phyloP scores from a whole-genome alignment of 2,797 vertebrate genomes.

The Psittacula echo region DNA sequence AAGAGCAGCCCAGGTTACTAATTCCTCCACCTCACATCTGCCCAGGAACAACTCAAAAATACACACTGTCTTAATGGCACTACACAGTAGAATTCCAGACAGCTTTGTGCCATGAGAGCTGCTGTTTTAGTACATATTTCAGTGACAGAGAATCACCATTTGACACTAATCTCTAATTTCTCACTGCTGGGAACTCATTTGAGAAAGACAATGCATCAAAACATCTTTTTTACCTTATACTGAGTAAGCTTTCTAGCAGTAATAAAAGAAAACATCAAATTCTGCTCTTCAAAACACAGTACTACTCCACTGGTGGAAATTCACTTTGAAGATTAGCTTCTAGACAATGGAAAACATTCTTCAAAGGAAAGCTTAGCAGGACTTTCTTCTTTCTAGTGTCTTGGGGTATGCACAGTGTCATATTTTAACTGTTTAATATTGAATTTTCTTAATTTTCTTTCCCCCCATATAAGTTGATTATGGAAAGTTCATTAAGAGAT shows the following conservation, averaged over 20 bases:
- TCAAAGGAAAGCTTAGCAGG: neutral
- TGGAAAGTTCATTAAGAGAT: constrained; percentile 39
- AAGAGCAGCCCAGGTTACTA: neutral
- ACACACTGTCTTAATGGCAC: neutral
- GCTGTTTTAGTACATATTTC: neutral
- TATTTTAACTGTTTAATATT: constrained; percentile 14
- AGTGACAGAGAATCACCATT: neutral
- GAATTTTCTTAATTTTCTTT: constrained; percentile 1
- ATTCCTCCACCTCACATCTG: neutral
- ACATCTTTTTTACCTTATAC: neutral
- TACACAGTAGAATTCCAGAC: neutral
- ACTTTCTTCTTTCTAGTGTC: neutral
- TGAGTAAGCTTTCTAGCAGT: neutral
- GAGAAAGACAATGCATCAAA: neutral
- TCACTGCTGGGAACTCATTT: neutral
- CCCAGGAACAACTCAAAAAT: neutral
- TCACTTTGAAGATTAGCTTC: neutral
- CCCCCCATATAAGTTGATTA: constrained; percentile 2
- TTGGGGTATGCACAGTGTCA: neutral
- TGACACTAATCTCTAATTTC: constrained; percentile 14
- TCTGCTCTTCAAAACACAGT: neutral
- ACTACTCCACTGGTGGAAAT: neutral
- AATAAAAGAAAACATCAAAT: neutral
- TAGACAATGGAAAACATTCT: neutral
- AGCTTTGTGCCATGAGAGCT: neutral